Percentiles rank a stretch among this genome's conserved stretches.
These are phyloP conservation scores for Pelobates cultripes DNA, from an alignment of 2,797 vertebrate genomes.

Conservation along the genomic window DNA sequence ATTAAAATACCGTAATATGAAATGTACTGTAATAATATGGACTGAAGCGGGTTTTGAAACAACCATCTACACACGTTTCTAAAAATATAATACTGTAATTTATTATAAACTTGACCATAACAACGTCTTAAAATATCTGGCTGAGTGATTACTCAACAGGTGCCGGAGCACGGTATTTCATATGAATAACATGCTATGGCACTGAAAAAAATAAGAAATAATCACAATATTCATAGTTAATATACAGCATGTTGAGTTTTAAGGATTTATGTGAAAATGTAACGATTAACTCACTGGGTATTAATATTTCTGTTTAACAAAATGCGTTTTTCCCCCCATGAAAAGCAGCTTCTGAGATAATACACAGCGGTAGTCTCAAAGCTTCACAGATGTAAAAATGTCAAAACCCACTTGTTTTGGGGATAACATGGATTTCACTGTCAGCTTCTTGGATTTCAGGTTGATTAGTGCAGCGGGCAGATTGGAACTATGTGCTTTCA, in stretches of 20 bases:
- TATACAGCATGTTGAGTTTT: not conserved
- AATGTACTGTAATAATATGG: too few species aligned
- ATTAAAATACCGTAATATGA: too few species aligned
- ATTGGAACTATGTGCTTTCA: not conserved
- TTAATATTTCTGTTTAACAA: not conserved
- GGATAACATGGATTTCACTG: not conserved
- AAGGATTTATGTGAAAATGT: not conserved
- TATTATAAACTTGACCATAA: too few species aligned
- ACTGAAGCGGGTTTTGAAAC: too few species aligned
- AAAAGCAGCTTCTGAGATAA: not conserved
- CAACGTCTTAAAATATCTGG: too few species aligned
- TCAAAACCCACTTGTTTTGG: conserved; percentile 1
- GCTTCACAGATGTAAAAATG: not conserved
- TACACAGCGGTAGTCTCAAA: conserved; percentile 2
- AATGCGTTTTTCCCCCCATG: not conserved
- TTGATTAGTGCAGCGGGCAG: not conserved
- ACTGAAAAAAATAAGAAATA: not conserved
- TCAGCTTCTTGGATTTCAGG: not conserved
- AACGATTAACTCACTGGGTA: conserved; percentile 9
- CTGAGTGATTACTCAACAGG: not conserved
- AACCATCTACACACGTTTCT: too few species aligned
- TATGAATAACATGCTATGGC: not conserved
- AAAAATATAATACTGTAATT: too few species aligned
- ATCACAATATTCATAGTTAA: not conserved
- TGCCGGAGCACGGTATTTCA: not conserved